Base-by-base conservation (phyloP, 1,140 invertebrate genomes). In the Nasonia longicornis region DNA sequence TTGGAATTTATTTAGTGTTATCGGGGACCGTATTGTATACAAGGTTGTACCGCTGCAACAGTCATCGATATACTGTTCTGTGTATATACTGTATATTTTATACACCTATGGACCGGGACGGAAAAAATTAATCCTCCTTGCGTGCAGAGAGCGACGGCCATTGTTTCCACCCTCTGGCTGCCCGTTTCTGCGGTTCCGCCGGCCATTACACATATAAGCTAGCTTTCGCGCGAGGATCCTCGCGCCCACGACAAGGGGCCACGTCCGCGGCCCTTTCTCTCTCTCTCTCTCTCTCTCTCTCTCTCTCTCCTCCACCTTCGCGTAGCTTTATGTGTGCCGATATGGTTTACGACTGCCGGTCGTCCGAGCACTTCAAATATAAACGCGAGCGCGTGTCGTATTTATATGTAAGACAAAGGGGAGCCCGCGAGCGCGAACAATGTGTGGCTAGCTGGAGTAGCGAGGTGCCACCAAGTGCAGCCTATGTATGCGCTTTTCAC, bases 391-490 rank as follows among this genome's bases (percentile, higher is more conserved):
- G 42, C 71, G 16, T 29, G 72, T 58, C 72, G 72, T 64, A 72
- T 72, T 79, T 79, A 72, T 29, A 10, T 42, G 10, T 72, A 63
- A 74, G 78, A 80, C 78, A 80, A 80, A 80, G 38, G 58, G 31
- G 31, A 26, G 35, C 75, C 16, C 16, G 52, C 58, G 64, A 26
- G 38, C 10, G 63, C 7, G 67, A 66, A 73, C 71, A 66, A 74
- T 67, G 78, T 6, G 26, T 67, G 48, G 31, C 70, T 66, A 31
- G 67, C 45, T 12, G 45, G 26, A 26, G 26, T 12, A 16, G 45
- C 14, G 14, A 58, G 52, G 52, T 58, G 20, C 52, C 52, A 74
- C n/a, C 26, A 26, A 26, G 38, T 6, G 66, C 10, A 16, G 16
- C 52, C 45, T 48, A 48, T 58, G 6, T 58, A n/a, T 58, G 52